Evolutionary conservation across 2,888 invertebrate species (phyloP).

Genomic region (Agrochola lychnidis): DNA sequence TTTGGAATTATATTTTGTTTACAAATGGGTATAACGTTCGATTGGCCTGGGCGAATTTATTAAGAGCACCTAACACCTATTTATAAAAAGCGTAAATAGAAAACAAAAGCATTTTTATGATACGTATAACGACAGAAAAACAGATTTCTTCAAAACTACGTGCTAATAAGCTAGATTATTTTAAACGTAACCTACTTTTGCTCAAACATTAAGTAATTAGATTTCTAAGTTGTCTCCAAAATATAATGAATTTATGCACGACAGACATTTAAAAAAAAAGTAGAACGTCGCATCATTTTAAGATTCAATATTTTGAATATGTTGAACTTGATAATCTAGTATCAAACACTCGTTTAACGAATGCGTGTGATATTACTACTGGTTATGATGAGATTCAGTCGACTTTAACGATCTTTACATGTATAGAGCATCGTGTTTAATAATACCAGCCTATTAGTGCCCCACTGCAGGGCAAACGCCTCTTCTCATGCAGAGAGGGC

Average conservation of each 20-base stretch:
- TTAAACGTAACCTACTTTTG: not conserved
- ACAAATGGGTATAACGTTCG: slow-evolving; percentile 6
- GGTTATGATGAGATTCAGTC: not conserved
- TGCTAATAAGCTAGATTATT: not conserved
- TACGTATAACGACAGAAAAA: not conserved
- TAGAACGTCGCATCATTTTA: not conserved
- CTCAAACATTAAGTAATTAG: not conserved
- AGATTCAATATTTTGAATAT: not conserved
- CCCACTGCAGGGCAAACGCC: too few species aligned
- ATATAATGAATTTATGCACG: not conserved
- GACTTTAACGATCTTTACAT: slow-evolving; percentile 11
- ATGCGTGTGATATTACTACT: slow-evolving; percentile 1
- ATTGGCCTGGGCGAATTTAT: not conserved
- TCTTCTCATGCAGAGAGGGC: not conserved
- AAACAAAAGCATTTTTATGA: not conserved
- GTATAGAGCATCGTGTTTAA: slow-evolving; percentile 14
- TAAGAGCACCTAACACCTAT: not conserved
- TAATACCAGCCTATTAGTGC: not conserved
- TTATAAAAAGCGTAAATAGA: not conserved
- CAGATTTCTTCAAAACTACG: not conserved
- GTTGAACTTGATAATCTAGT: not conserved
- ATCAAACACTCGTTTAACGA: not conserved
- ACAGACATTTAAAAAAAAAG: not conserved
- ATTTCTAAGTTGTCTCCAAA: not conserved
- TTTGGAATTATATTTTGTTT: slow-evolving; percentile 28